A percentile compares a stretch with the other conserved stretches of the same genome.
Evolutionary conservation across 2,113 vertebrate species (phyloP).

Genomic region (Nyctibius bracteatus): DNA sequence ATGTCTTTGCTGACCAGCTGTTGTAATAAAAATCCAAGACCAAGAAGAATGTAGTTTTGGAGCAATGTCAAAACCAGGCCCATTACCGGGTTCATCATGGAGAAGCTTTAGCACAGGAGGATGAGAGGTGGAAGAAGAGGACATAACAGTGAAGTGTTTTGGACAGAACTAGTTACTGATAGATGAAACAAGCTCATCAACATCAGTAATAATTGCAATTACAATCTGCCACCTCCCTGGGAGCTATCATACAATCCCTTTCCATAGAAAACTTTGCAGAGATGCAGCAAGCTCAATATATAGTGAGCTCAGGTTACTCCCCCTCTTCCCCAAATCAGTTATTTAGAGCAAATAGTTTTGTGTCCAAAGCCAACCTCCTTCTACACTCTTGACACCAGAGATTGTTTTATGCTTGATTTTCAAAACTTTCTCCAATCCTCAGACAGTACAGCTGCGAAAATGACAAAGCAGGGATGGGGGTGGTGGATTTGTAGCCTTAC

Average conservation of each 20-base stretch:
- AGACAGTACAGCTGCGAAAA: not conserved
- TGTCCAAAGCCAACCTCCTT: not conserved
- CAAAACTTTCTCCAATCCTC: not conserved
- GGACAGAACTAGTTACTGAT: not conserved
- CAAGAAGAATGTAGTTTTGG: not conserved
- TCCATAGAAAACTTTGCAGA: not conserved
- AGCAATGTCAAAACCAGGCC: not conserved
- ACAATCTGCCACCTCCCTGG: not conserved
- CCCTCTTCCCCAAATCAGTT: not conserved
- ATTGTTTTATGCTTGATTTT: not conserved
- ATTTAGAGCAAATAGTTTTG: not conserved
- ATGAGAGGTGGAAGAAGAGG: not conserved
- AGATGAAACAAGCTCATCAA: not conserved
- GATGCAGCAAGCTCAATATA: not conserved
- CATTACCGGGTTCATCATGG: not conserved
- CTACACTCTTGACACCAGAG: not conserved
- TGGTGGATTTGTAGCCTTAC: not conserved
- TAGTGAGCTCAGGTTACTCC: not conserved
- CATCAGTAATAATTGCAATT: not conserved
- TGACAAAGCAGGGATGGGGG: not conserved
- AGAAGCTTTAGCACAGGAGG: not conserved
- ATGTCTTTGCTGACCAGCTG: not conserved
- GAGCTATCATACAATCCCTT: not conserved
- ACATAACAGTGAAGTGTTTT: not conserved
- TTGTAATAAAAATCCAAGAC: not conserved